Base-by-base conservation (phyloP, 2,888 invertebrate species). In the Dicyrtoma fusca region DNA sequence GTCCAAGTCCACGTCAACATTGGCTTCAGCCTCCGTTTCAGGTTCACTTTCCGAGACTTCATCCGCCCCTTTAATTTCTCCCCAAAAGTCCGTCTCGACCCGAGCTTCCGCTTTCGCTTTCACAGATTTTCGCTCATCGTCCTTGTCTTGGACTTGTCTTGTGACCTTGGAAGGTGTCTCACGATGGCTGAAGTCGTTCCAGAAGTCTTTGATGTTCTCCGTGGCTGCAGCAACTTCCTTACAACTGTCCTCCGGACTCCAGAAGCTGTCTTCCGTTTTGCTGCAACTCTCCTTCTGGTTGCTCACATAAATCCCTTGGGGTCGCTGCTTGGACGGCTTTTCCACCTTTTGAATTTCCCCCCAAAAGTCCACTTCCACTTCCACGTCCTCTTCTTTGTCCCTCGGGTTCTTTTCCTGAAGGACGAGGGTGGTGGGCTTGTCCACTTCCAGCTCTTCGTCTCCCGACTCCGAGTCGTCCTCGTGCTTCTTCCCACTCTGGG, bases 21-120 rank as follows among this genome's bases (percentile, higher is more conserved):
- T 47, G 6, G 17, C 64, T 13, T 13, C 26, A 34, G 44, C 23
- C 34, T 57, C 57, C 26, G 1, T 59, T 69, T 44, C 23, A 6
- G 44, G 42, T 62, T 62, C 68, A 63, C 45, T 69, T 59, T 49
- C 59, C 21, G 25, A 17, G 23, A 19, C 21, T 8, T 68, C 55
- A 14, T 68, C 26, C 10, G 13, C 21, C 63, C 66, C 59, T 53
- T 70, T 73, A 17, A 80, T 77, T 75, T 78, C 73, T 44, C 77
- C 76, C 79, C 79, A 80, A 72, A 79, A 79, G 70, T 80, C 79
- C 55, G 79, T 75, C 64, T 79, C 78, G 49, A 59, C 68, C 3
- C 21, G 13, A 55, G 34, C 1, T 44, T 65, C 61, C 0, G 21
- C 51, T 6, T 61, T 26, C 17, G 63, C 59, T 17, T 51, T 21